Percentiles rank a stretch among this genome's conserved stretches.
These are phyloP conservation scores for Ceratothoa steindachneri DNA, from an alignment of 2,888 invertebrate genomes.

Conservation along the genomic window DNA sequence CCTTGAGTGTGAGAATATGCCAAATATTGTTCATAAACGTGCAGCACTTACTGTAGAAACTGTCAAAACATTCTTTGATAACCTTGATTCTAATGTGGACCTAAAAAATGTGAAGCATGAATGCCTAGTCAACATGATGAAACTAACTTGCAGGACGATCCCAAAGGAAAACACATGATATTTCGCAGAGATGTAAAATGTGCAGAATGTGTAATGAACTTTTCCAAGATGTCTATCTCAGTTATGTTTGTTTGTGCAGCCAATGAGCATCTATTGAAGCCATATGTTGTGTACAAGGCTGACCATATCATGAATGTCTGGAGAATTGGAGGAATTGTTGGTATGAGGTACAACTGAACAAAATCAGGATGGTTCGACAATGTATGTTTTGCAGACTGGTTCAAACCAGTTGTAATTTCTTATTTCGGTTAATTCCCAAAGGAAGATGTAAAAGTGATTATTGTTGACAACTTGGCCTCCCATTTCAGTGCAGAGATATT, in stretches of 20 bases:
- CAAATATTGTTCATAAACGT: too few relatives aligned
- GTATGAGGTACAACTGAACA: conserved; percentile 52
- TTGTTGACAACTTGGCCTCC: conserved; percentile 53
- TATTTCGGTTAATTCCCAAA: conserved; percentile 47
- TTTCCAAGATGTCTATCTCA: conserved; percentile 50
- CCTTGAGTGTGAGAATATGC: too few relatives aligned
- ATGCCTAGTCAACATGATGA: too few relatives aligned
- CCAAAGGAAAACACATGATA: conserved; percentile 50
- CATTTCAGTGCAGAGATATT: conserved; percentile 51
- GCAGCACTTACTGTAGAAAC: too few relatives aligned
- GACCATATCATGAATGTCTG: conserved; percentile 53
- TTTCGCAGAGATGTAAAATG: conserved; percentile 51
- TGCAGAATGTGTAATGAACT: conserved; percentile 15
- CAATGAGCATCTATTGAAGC: conserved; percentile 52
- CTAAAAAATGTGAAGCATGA: too few relatives aligned
- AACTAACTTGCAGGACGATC: conserved; percentile 51
- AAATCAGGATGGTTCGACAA: conserved; percentile 52
- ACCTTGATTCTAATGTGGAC: too few relatives aligned
- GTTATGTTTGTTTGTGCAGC: conserved; percentile 54
- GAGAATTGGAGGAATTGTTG: conserved; percentile 53
- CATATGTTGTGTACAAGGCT: conserved; percentile 55
- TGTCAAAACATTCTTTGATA: too few relatives aligned
- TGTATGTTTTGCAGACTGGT: conserved; percentile 51
- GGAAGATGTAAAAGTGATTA: conserved; percentile 48
- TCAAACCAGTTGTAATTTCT: conserved; percentile 49